phyloP scores from a whole-genome alignment of 2,113 vertebrate genomes.

The Notothenia coriiceps region DNA sequence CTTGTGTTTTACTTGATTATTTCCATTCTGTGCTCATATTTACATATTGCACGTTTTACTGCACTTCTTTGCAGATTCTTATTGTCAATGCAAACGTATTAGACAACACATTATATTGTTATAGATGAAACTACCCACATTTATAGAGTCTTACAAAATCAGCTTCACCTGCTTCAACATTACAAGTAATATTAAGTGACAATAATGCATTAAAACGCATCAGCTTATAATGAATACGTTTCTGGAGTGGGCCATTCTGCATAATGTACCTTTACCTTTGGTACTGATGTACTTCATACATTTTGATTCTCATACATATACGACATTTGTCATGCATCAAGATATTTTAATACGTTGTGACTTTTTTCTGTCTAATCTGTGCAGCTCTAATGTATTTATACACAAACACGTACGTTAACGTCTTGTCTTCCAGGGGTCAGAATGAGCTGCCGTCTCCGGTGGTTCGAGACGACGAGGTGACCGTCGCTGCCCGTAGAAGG shows the following conservation, averaged over 20 bases:
- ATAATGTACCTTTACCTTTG: too few relatives aligned
- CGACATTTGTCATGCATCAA: too few relatives aligned
- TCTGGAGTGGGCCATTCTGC: too few relatives aligned
- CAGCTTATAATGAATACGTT: too few relatives aligned
- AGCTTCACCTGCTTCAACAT: not conserved
- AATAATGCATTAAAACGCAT: too few relatives aligned
- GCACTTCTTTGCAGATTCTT: not conserved
- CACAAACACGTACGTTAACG: not conserved
- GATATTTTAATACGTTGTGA: too few relatives aligned
- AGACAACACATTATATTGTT: not conserved
- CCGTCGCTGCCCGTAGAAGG: constrained; percentile 80
- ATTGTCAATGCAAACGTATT: too few relatives aligned
- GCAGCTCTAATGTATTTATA: too few relatives aligned
- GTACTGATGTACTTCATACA: too few relatives aligned
- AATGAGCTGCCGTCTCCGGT: constrained; percentile 80
- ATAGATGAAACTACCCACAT: not conserved
- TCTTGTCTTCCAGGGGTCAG: constrained; percentile 52
- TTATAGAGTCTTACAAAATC: not conserved
- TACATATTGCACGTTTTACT: not conserved
- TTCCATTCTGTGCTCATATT: not conserved
- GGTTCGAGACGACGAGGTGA: constrained; percentile 83
- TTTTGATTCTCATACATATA: too few relatives aligned
- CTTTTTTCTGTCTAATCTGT: too few relatives aligned
- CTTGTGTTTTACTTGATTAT: not conserved
- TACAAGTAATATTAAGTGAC: too few relatives aligned